phyloP scores from a whole-genome alignment of 2,113 vertebrate genomes.

The Mystacornis crossleyi region DNA sequence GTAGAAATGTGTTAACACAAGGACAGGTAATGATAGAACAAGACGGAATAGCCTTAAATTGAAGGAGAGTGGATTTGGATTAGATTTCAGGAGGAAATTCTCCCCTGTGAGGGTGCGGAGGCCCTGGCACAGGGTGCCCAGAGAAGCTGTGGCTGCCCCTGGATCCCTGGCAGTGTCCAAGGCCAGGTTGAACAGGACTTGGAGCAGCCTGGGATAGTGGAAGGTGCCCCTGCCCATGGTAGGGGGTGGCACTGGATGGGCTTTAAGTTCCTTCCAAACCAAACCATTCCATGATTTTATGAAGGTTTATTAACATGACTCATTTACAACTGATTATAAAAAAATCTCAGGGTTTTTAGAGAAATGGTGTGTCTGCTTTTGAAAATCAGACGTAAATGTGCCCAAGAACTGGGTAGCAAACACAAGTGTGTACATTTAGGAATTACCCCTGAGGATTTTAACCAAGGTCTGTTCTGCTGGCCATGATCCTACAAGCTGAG shows the following conservation, averaged over 20 bases:
- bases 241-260: accelerated
- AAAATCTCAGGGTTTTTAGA: not conserved
- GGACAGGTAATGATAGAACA: not conserved
- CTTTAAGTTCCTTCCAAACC: not conserved
- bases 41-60: not conserved
- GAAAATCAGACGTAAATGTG: not conserved
- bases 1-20: not conserved
- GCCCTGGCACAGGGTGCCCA: not conserved
- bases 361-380: not conserved
- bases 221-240: not conserved
- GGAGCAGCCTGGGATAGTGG: accelerated
- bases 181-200: accelerated
- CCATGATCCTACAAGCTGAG: not conserved
- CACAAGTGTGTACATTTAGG: not conserved
- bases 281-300: not conserved
- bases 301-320: not conserved
- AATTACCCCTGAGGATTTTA: not conserved
- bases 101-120: accelerated
- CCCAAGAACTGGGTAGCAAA: not conserved
- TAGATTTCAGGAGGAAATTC: not conserved
- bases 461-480: not conserved
- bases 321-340: not conserved
- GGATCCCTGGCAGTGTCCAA: not conserved
- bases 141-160: not conserved
- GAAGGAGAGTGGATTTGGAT: not conserved